A percentile compares a stretch with the other conserved stretches of the same genome.
phyloP scores from a whole-genome alignment of 2,797 vertebrate species.

The Falco naumanni region DNA sequence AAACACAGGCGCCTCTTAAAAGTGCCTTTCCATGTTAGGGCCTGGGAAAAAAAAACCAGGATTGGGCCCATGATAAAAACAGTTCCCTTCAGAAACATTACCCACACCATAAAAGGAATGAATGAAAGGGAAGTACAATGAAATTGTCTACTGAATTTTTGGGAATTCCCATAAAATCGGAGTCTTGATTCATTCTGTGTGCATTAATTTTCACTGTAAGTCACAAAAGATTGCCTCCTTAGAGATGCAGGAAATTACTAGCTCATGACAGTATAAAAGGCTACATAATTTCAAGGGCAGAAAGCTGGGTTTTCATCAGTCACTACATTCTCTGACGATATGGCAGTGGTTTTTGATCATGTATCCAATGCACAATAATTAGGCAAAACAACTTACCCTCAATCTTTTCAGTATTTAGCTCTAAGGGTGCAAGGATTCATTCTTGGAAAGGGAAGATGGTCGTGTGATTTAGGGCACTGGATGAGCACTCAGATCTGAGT shows the following conservation, averaged over 20 bases:
- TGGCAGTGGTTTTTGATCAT: not conserved
- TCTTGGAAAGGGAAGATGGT: conserved; percentile 64
- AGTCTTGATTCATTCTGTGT: not conserved
- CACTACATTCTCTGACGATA: not conserved
- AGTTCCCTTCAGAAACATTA: conserved; percentile 11
- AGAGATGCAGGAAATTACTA: conserved; percentile 32
- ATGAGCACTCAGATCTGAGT: conserved; percentile 69
- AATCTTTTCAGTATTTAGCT: conserved; percentile 61
- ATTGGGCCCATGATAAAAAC: not conserved
- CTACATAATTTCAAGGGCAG: not conserved
- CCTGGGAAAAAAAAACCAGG: conserved; percentile 26
- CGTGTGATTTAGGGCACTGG: conserved; percentile 67
- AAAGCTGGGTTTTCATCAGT: conserved; percentile 13
- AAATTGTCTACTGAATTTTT: conserved; percentile 20
- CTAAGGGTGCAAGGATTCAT: conserved; percentile 65
- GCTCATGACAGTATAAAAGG: not conserved
- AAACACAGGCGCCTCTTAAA: conserved; percentile 39
- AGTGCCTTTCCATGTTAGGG: conserved; percentile 4
- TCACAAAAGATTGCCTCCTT: conserved; percentile 11
- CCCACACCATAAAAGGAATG: conserved; percentile 36
- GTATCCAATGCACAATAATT: not conserved
- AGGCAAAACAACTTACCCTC: conserved; percentile 60
- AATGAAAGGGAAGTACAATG: not conserved
- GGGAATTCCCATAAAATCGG: conserved; percentile 31
- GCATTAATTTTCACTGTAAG: not conserved